These are phyloP conservation scores for Sebastes schlegelii DNA, from an alignment of 2,113 vertebrate genomes.

Conservation along the genomic window DNA sequence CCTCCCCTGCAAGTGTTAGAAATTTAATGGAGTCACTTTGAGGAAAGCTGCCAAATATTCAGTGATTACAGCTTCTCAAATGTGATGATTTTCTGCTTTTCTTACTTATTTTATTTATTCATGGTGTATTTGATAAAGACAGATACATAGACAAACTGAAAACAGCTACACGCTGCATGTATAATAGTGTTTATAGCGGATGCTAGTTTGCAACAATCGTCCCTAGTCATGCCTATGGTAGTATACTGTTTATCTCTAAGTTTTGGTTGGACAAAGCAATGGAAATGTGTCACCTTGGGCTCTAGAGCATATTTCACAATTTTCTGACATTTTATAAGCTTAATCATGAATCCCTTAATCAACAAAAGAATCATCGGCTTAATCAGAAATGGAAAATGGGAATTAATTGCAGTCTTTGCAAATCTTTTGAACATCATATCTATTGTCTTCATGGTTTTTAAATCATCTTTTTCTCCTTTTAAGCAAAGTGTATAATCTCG, in stretches of 20 bases:
- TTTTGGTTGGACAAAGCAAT: not conserved
- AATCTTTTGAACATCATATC: not conserved
- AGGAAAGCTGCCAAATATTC: not conserved
- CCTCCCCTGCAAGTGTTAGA: not conserved
- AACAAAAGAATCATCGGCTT: not conserved
- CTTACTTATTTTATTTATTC: not conserved
- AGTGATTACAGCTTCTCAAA: not conserved
- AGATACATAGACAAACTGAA: no score
- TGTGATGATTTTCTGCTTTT: not conserved
- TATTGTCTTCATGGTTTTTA: not conserved
- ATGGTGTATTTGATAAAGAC: no score
- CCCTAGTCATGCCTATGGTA: not conserved
- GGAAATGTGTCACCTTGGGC: not conserved
- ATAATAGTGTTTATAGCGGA: no score
- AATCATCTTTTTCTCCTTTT: not conserved
- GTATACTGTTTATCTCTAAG: not conserved
- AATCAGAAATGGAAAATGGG: not conserved
- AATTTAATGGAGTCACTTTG: not conserved
- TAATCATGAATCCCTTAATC: not conserved
- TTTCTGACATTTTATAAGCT: not conserved
- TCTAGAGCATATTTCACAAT: not conserved
- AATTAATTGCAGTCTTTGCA: not conserved
- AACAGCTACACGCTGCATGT: no score
- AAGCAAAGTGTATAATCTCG: slow-evolving; percentile 3
- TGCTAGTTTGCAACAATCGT: no score